Conservation (phyloP, 2,888 invertebrate genomes). For the Morpho deidamia region DNA sequence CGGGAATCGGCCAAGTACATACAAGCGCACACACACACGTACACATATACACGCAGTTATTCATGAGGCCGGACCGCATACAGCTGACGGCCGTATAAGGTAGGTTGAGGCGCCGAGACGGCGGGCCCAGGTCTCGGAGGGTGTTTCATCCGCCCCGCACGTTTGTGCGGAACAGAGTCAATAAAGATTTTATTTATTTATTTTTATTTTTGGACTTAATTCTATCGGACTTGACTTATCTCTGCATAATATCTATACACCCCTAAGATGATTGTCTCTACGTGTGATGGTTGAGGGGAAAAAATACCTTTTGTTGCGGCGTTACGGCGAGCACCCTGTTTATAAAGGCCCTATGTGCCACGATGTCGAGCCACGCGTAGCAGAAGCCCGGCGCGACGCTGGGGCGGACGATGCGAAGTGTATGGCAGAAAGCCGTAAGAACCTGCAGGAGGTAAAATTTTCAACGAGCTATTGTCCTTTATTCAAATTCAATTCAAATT, state of each 20-base stretch:
- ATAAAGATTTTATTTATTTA: too few relatives aligned
- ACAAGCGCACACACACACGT: too few relatives aligned
- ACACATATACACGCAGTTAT: too few relatives aligned
- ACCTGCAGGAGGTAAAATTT: constrained; percentile 69
- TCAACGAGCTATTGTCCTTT: neutral
- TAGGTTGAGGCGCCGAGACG: too few relatives aligned
- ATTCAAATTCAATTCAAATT: too few relatives aligned
- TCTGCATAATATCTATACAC: neutral
- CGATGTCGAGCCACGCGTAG: constrained; percentile 98
- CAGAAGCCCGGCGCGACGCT: constrained; percentile 97
- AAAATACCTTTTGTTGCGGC: constrained; percentile 88
- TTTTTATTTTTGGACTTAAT: neutral
- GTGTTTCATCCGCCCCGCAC: too few relatives aligned
- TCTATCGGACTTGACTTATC: neutral
- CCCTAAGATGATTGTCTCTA: neutral
- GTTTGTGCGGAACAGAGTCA: too few relatives aligned
- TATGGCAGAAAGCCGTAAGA: constrained; percentile 97
- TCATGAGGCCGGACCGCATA: too few relatives aligned
- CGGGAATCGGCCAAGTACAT: too few relatives aligned
- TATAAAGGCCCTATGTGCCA: constrained; percentile 97
- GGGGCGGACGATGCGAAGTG: constrained; percentile 94
- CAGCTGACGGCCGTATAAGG: too few relatives aligned
- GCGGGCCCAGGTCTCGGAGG: too few relatives aligned
- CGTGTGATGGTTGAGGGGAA: neutral
- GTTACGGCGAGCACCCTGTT: constrained; percentile 94